Base-by-base conservation (phyloP, 1,140 invertebrate species). In the Atopsyche davidsoni region DNA sequence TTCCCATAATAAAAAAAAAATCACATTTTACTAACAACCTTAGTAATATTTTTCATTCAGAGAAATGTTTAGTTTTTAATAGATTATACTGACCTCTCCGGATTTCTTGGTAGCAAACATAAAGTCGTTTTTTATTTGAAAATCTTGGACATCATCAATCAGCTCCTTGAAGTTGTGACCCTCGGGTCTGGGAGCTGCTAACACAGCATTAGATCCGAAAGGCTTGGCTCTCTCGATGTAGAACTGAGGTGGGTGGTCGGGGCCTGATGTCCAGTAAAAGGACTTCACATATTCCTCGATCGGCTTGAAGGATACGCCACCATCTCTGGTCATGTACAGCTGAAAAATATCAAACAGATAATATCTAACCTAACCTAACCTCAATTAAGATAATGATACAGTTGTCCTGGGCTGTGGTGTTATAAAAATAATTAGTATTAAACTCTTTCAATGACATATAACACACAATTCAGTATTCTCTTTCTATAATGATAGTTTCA, bases 41-140 rank as follows among this genome's bases (percentile, higher is more conserved):
- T n/a, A n/a, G n/a, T n/a, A n/a, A n/a, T n/a, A n/a, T n/a, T n/a
- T n/a, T n/a, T n/a, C n/a, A n/a, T n/a, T n/a, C n/a, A n/a, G n/a
- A n/a, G n/a, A n/a, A n/a, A n/a, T n/a, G n/a, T n/a, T n/a, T n/a
- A n/a, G n/a, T n/a, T n/a, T n/a, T n/a, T n/a, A n/a, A n/a, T n/a
- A n/a, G 24, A 17, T 39, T 49, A 19, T 18, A 64, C 68, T 67
- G 52, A 76, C 75, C 59, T 72, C 67, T 54, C 69, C 68, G 36
- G 64, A 63, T 55, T 77, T 77, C 58, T 74, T 83, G 0, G 84
- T 87, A 0, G 83, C 89, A 72, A 94, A 93, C 79, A 92, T 82
- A 62, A 86, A 93, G 53, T 90, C 85, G 4, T 82, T 86, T 62
- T 80, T 82, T 2, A 91, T 76, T 63, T 87, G 82, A 67, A 94